Base-by-base conservation (phyloP, 2,113 vertebrate genomes). In the Bubo blakistoni region DNA sequence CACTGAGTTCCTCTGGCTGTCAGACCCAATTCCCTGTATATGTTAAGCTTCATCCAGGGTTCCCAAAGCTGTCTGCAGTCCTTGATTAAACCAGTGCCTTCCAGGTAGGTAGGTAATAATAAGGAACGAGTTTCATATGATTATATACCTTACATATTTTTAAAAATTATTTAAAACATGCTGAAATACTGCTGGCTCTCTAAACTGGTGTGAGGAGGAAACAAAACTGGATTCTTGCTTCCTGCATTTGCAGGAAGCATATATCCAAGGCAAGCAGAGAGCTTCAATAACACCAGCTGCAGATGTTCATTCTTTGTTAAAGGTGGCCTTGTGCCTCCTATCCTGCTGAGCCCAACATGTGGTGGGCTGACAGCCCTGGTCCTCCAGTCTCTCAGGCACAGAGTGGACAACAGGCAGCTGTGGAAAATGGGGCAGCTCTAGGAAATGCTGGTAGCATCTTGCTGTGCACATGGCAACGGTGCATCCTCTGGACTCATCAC, bases 391-490 rank as follows among this genome's bases (percentile, higher is more conserved):
- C 40, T 26, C 1, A 4, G 40, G 27, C 40, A 63, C 42, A 62
- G 57, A 8, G 0, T 16, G 42, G 58, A 30, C 44, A 79, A 8
- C 15, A 42, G 54, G 40, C 24, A 94, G 42, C 69, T 78, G 21
- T 81, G 88, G 72, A 20, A 67, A 72, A 63, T 5, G 5, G 20
- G 16, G 9, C 5, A 6, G 22, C 30, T 85, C 16, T 74, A 79
- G 74, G 11, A 65, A 70, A 61, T 44, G 40, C 38, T 65, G 63
- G 38, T 79, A 72, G 51, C 30, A 49, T 58, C 36, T 59, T 38
- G 38, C 51, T 74, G n/a, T 1, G 5, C 13, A 46, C 14, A 10
- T 0, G 5, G 81, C 65, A 90, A 42, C 0, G 1, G 26, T 0
- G 0, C 32, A 38, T 82, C 61, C 63, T 65, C 66, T 80, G 49